Evolutionary conservation across 2,888 invertebrate species (phyloP).

Genomic region (Eristalinus aeneus): DNA sequence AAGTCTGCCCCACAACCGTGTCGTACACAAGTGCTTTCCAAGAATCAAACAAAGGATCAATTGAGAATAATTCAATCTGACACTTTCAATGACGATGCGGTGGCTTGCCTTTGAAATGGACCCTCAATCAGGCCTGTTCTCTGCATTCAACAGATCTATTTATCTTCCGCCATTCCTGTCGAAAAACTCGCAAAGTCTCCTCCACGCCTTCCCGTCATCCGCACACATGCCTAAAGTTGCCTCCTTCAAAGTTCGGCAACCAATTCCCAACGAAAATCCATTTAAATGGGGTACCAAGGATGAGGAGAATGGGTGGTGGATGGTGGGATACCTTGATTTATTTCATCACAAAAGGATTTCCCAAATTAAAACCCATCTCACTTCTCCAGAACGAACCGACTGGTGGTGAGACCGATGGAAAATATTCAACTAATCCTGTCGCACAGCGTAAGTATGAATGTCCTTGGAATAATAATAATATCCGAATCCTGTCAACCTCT

Average conservation of each 20-base stretch:
- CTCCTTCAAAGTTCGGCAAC: slow-evolving; percentile 7
- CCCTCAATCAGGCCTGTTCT: neutral
- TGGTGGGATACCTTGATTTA: slow-evolving; percentile 34
- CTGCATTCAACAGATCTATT: neutral
- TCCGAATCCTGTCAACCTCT: slow-evolving; percentile 40
- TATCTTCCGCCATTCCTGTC: neutral
- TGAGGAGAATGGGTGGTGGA: too few relatives aligned
- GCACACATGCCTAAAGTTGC: neutral
- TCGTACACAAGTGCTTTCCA: neutral
- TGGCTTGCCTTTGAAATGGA: neutral
- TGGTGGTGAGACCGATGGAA: neutral
- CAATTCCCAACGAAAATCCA: slow-evolving; percentile 33
- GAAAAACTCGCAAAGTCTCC: neutral
- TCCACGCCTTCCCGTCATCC: neutral
- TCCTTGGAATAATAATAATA: slow-evolving; percentile 35
- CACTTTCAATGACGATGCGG: neutral
- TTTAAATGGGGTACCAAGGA: neutral
- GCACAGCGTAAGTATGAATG: slow-evolving; percentile 14
- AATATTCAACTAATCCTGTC: slow-evolving; percentile 61
- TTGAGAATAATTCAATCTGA: neutral
- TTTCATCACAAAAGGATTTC: slow-evolving; percentile 50
- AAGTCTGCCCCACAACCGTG: too few relatives aligned
- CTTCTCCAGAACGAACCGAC: neutral
- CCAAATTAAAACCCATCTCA: slow-evolving; percentile 27
- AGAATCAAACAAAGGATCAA: neutral